Evolutionary conservation across 1,140 invertebrate genomes (phyloP).

Genomic region (Megathymus violae): DNA sequence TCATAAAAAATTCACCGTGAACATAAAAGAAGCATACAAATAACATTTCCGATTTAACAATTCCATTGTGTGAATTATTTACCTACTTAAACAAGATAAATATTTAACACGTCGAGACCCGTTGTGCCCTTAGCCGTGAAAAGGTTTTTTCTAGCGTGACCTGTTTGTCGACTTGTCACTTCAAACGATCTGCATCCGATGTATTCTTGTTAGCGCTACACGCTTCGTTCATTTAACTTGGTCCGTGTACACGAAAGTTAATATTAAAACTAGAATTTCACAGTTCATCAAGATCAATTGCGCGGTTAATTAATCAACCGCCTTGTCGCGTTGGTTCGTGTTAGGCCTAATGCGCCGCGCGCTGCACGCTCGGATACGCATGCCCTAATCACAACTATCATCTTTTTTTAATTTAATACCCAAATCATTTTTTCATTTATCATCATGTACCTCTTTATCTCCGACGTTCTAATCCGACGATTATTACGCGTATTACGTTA

Average conservation of each 20-base stretch:
- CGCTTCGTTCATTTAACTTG: constrained; percentile 22
- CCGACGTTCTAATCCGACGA: constrained; percentile 68
- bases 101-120: constrained; percentile 18
- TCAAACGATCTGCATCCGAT: constrained; percentile 32
- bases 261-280: constrained; percentile 52
- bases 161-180: constrained; percentile 34
- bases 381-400: constrained; percentile 63
- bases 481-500: constrained; percentile 78
- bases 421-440: constrained; percentile 76
- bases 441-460: constrained; percentile 69
- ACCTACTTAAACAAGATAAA: constrained; percentile 32
- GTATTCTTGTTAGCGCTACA: constrained; percentile 32
- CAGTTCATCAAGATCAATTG: constrained; percentile 60
- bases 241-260: constrained; percentile 36
- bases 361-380: constrained; percentile 57
- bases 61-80: constrained; percentile 27
- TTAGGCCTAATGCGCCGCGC: constrained; percentile 73
- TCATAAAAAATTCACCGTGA: background rate
- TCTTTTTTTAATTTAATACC: constrained; percentile 57
- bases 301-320: constrained; percentile 63
- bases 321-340: constrained; percentile 54
- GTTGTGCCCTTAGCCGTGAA: constrained; percentile 30
- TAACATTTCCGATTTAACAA: constrained; percentile 9
- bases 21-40: background rate
- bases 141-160: constrained; percentile 31